Percentiles rank a stretch among this genome's conserved stretches.
Evolutionary conservation across 1,140 invertebrate species (phyloP).

Genomic region (Luehdorfia chinensis): DNA sequence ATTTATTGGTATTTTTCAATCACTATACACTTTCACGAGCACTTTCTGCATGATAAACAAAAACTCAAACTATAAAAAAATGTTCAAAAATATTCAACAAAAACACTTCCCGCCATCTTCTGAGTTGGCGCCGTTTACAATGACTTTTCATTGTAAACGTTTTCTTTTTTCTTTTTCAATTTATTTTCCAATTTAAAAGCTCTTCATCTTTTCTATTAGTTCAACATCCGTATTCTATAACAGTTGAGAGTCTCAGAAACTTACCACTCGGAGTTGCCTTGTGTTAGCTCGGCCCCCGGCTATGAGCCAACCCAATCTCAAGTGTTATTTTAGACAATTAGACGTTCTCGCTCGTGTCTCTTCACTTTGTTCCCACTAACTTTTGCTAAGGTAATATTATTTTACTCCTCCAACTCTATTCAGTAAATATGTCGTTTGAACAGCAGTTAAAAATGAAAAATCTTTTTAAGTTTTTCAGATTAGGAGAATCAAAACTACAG

Average conservation of each 20-base stretch:
- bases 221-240: slow-evolving; percentile 18
- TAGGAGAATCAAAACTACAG: no score
- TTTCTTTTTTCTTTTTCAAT: no score
- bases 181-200: no score
- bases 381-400: slow-evolving; percentile 15
- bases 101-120: no score
- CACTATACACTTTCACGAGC: no score
- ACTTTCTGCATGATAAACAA: no score
- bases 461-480: neutral
- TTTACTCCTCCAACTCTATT: slow-evolving; percentile 1
- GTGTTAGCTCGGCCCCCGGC: slow-evolving; percentile 27
- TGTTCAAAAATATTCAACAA: no score
- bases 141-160: no score
- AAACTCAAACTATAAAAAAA: no score
- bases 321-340: slow-evolving; percentile 53
- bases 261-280: slow-evolving; percentile 31
- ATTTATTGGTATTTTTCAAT: no score
- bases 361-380: slow-evolving; percentile 16
- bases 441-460: neutral
- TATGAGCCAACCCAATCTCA: slow-evolving; percentile 44
- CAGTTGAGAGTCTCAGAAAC: slow-evolving; percentile 36
- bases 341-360: slow-evolving; percentile 25
- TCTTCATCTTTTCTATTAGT: no score
- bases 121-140: no score
- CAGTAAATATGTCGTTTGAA: neutral